These are phyloP conservation scores for Tenrec ecaudatus DNA, from an alignment of 2,113 vertebrate genomes.

Conservation along the genomic window DNA sequence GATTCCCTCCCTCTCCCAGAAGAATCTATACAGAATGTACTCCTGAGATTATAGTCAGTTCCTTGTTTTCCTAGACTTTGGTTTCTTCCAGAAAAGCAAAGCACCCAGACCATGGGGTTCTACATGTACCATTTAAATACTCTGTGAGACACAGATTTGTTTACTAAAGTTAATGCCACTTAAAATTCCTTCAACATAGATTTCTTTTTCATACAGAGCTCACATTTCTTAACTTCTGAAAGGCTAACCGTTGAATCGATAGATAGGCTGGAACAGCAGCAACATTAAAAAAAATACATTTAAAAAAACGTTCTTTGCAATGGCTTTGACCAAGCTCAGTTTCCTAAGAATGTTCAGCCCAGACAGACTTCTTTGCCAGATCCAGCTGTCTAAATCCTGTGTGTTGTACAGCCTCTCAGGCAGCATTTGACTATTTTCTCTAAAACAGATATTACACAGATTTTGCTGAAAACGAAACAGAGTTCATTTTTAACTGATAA, in stretches of 20 bases:
- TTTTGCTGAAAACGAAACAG: constrained; percentile 75
- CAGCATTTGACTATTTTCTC: constrained; percentile 44
- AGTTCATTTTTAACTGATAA: constrained; percentile 72
- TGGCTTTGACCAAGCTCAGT: constrained; percentile 67
- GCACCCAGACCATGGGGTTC: not conserved
- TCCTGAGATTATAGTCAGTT: not conserved
- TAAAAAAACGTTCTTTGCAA: not conserved
- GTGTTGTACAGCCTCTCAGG: not conserved
- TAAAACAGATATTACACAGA: constrained; percentile 75
- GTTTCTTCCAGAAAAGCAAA: not conserved
- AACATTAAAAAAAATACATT: not conserved
- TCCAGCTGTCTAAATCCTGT: not conserved
- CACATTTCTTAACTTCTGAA: not conserved
- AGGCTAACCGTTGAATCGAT: not conserved
- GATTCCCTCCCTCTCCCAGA: constrained; percentile 21
- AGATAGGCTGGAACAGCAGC: not conserved
- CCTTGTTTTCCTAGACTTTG: not conserved
- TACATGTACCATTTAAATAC: not conserved
- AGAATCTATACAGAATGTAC: constrained; percentile 16
- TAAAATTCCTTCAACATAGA: not conserved
- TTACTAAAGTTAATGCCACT: not conserved
- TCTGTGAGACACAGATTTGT: constrained; percentile 24
- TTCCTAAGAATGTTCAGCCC: constrained; percentile 20
- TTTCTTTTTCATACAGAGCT: not conserved
- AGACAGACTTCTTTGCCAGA: not conserved